phyloP scores from a whole-genome alignment of 2,797 vertebrate genomes.

The Lepidocolaptes lacrymiger region DNA sequence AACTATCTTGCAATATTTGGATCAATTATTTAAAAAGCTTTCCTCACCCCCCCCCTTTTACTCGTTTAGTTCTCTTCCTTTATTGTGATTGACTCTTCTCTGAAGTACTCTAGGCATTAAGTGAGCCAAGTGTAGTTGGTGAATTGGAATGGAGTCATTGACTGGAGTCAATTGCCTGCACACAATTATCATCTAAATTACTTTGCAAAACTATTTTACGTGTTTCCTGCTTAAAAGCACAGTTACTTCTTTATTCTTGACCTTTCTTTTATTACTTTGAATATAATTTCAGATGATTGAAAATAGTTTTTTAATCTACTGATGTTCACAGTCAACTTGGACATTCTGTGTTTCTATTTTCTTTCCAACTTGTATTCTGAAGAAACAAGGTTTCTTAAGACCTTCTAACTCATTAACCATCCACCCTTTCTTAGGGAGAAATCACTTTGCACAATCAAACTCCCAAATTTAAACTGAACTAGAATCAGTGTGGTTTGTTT shows the following conservation, averaged over 20 bases:
- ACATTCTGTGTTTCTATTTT: neutral
- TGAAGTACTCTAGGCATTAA: neutral
- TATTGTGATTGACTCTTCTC: neutral
- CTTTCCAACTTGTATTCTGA: neutral
- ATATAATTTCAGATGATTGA: neutral
- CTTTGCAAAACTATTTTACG: neutral
- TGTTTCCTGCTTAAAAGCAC: neutral
- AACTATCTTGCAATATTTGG: neutral
- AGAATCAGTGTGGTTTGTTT: neutral
- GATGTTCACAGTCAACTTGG: neutral
- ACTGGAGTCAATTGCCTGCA: neutral
- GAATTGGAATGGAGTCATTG: neutral
- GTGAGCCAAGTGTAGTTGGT: neutral
- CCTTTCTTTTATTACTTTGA: neutral
- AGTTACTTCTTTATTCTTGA: neutral
- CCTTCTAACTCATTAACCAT: neutral
- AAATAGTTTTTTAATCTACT: neutral
- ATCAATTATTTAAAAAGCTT: neutral
- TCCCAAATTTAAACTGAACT: neutral
- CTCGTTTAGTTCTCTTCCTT: neutral
- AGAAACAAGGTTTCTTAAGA: neutral
- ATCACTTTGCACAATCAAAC: neutral
- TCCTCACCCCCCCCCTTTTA: rapidly evolving
- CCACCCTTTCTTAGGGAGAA: neutral
- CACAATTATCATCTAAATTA: conserved; percentile 11